Percentiles rank a stretch among this genome's conserved stretches.
Evolutionary conservation across 2,797 vertebrate species (phyloP).

Genomic region (Takifugu rubripes): DNA sequence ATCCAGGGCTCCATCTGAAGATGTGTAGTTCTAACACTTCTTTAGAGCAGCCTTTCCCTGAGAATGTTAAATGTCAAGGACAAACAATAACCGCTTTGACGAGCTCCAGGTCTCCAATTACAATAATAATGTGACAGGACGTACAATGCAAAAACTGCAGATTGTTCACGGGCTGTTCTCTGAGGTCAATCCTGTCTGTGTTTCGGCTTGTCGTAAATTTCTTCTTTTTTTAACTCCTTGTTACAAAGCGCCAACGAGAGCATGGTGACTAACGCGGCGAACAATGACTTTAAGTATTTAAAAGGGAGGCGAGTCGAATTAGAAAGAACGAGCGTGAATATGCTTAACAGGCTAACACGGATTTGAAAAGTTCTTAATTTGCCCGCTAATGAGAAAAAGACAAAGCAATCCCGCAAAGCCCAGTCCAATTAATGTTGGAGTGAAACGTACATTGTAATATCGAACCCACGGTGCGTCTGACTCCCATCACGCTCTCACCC

Average conservation of each 20-base stretch:
- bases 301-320: constrained; percentile 41
- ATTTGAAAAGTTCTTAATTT: constrained; percentile 63
- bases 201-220: constrained; percentile 33
- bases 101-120: constrained; percentile 10
- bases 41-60: constrained; percentile 61
- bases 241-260: constrained; percentile 45
- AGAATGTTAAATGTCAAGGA: constrained; percentile 61
- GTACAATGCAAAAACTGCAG: neutral
- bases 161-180: neutral
- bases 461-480: constrained; percentile 20
- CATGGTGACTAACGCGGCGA: constrained; percentile 44
- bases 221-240: constrained; percentile 29
- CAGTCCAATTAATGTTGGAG: constrained; percentile 59
- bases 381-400: constrained; percentile 58
- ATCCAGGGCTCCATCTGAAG: constrained; percentile 47
- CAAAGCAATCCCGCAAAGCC: constrained; percentile 51
- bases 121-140: neutral
- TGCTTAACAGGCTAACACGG: constrained; percentile 51
- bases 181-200: constrained; percentile 4
- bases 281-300: constrained; percentile 61
- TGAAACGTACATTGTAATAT: constrained; percentile 35
- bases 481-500: constrained; percentile 26
- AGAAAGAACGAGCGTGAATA: constrained; percentile 45
- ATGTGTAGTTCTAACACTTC: constrained; percentile 52
- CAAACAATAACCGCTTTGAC: constrained; percentile 47